Base-by-base conservation (phyloP, 2,797 vertebrate genomes). In the Dallia pectoralis region DNA sequence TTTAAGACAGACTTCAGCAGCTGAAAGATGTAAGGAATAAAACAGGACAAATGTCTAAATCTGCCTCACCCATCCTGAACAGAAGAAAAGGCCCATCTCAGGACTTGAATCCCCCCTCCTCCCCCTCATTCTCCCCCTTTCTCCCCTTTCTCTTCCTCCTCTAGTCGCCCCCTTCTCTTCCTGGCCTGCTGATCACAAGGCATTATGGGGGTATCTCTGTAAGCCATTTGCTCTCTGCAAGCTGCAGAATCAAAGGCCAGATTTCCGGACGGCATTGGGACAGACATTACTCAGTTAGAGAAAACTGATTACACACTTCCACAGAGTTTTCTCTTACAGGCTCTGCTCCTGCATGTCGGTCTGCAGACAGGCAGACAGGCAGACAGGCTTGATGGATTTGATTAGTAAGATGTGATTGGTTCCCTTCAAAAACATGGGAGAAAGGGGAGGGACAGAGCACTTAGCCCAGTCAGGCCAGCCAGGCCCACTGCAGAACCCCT, bases 261-360 rank as follows among this genome's bases (percentile, higher is more conserved):
- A 88, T 90, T 89, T 92, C 88, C 88, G 87, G 88, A 90, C 85
- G 79, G 89, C 84, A 87, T 82, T 75, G 85, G 86, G 85, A 86
- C 82, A 82, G 87, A 91, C 90, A 93, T 92, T 91, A 93, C 88
- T 84, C 85, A 86, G 85, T 89, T 90, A 89, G 86, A 88, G 81
- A 83, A 83, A 88, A 91, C 89, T 89, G 91, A 91, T 93, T 92
- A 83, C 91, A 89, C 89, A 92, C 84, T 85, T 87, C 90, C 86
- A 90, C 72, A 44, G 83, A 84, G 83, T 88, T 89, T 89, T 83
- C 70, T 86, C 85, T 84, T 85, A 82, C 76, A 76, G 76, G 72
- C 82, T 81, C 40, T 72, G 75, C 74, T 71, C 76, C 77, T 84
- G 77, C 71, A 74, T 80, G 83, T 79, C 72, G 74, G 51, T 11